Evolutionary conservation across 2,113 vertebrate genomes (phyloP), one percentile per base, ranked within the genome.

Genomic region (Grammomys surdaster): DNA sequence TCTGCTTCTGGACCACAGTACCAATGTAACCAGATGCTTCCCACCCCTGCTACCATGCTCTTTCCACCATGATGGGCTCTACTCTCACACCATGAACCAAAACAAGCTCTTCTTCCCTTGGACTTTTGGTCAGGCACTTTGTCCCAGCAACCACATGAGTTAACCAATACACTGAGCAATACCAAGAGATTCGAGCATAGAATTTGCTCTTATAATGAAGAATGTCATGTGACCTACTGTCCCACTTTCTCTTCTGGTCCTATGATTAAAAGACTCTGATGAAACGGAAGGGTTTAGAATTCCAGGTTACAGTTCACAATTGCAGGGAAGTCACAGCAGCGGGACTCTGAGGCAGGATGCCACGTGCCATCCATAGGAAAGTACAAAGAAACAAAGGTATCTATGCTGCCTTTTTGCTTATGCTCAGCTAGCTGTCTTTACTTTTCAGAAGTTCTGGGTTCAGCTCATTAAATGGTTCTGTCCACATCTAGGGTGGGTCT

Each of bases 11-110:
- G 36, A 58, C 48, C 13, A 56, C 12, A 19, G 13, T 40, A 19
- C 3, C 24, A 43, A 3, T 7, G 11, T 43, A 26, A 58, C 24
- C 24, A 19, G 8, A 26, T 3, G 14, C 51, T 40, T 69, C 85
- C 2, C 48, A 43, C 51, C 14, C 2, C 9, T 7, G n/a, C 13
- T 33, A 40, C 22, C 22, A 6, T 40, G 1, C 36, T 14, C 1
- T 28, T 51, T 28, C 46, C 7, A 13, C 11, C 46, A 3, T 54
- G 24, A 72, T 31, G 36, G 14, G 58, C 51, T 54, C 22, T 56
- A 0, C 10, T 5, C 31, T 88, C 85, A 54, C n/a, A 13, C 22
- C 17, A 8, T 26, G 20, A 72, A 72, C 48, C 48, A 26, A 73
- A 40, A 12, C 73, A 54, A 28, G 19, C 16, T 36, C 69, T 89